Conservation (phyloP, 1,140 invertebrate species). For the Drosophila arawakana region DNA sequence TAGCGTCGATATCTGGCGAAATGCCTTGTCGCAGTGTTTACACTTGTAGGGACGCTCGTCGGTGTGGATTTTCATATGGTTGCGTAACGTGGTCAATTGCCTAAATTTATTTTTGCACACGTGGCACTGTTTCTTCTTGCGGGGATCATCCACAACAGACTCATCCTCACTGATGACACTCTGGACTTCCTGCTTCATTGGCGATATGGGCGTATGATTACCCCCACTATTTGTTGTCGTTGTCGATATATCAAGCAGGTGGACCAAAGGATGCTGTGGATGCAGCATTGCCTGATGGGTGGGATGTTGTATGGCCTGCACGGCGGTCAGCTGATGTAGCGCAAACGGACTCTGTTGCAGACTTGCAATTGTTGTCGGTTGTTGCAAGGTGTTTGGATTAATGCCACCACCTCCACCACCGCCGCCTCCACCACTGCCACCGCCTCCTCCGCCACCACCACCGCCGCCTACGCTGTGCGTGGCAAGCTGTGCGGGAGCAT, state of each 20-base stretch:
- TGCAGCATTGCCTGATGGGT: conserved; percentile 83
- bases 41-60: conserved; percentile 84
- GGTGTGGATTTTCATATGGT: conserved; percentile 84
- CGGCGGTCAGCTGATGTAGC: conserved; percentile 76
- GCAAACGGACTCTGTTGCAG: conserved; percentile 76
- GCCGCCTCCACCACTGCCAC: conserved; percentile 27
- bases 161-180: conserved; percentile 77
- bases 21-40: conserved; percentile 82
- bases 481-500: conserved; percentile 73
- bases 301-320: conserved; percentile 83
- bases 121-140: conserved; percentile 83
- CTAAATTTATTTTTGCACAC: conserved; percentile 84
- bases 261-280: conserved; percentile 79
- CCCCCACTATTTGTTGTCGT: conserved; percentile 74
- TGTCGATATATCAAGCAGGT: conserved; percentile 78
- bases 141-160: conserved; percentile 76
- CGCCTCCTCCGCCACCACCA: conserved; percentile 39
- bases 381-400: conserved; percentile 58
- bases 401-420: conserved; percentile 41
- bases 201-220: conserved; percentile 71
- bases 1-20: conserved; percentile 82
- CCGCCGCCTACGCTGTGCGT: conserved; percentile 65
- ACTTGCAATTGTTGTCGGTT: conserved; percentile 71
- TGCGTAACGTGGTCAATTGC: conserved; percentile 83
- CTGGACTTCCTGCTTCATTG: conserved; percentile 79